Evolutionary conservation across 2,797 vertebrate species (phyloP).

Genomic region (Limosa lapponica): DNA sequence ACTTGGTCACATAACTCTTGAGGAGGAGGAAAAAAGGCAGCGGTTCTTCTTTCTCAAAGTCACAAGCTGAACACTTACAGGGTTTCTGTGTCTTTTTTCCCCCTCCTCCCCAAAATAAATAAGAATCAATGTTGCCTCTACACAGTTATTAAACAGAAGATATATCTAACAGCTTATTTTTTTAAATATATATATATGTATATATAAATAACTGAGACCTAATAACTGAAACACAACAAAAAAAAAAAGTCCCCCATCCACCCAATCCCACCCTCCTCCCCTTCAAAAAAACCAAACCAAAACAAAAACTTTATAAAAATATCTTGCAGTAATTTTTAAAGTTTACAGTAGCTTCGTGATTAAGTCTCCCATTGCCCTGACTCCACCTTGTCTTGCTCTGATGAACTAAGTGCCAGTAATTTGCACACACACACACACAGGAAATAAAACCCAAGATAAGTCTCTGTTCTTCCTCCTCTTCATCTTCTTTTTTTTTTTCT

Average conservation of each 20-base stretch:
- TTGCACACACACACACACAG: constrained; percentile 66
- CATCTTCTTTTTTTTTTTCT: constrained; percentile 4
- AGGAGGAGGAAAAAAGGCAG: constrained; percentile 75
- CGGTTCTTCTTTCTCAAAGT: constrained; percentile 50
- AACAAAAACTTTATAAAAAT: constrained; percentile 80
- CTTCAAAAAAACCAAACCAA: constrained; percentile 30
- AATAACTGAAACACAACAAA: constrained; percentile 83
- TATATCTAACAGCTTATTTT: constrained; percentile 83
- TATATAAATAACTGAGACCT: constrained; percentile 88
- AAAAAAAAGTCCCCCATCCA: constrained; percentile 63
- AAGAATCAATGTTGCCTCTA: constrained; percentile 77
- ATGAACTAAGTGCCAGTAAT: constrained; percentile 71
- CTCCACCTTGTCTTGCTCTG: constrained; percentile 71
- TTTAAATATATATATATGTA: constrained; percentile 77
- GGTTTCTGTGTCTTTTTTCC: constrained; percentile 71
- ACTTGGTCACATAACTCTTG: constrained; percentile 77
- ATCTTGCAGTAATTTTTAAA: constrained; percentile 84
- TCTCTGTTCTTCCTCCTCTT: constrained; percentile 68
- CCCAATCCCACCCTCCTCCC: constrained; percentile 60
- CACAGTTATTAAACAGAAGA: constrained; percentile 86
- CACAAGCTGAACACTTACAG: constrained; percentile 46
- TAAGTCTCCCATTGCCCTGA: constrained; percentile 68
- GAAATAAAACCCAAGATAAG: constrained; percentile 58
- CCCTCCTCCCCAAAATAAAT: constrained; percentile 69
- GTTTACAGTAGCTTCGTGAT: constrained; percentile 83